Percentiles rank a stretch among this genome's conserved stretches.
These are phyloP conservation scores for Drosophila atroscutellata DNA, from an alignment of 2,888 invertebrate genomes.

Conservation along the genomic window DNA sequence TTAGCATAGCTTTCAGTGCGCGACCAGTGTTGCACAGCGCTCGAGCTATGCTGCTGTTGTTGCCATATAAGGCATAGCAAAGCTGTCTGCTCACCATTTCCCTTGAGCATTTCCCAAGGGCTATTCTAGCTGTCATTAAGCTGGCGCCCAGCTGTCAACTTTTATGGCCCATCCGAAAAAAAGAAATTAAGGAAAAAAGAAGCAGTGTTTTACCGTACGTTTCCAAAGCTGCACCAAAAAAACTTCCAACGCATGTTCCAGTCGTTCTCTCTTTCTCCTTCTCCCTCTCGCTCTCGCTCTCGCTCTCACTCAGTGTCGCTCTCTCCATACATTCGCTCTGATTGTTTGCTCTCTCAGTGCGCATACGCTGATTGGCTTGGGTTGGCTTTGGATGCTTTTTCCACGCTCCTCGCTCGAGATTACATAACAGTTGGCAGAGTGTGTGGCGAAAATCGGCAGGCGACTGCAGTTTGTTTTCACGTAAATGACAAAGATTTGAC, in stretches of 20 bases:
- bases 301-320: conserved; percentile 13
- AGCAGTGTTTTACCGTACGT: conserved; percentile 27
- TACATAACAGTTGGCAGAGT: conserved; percentile 83
- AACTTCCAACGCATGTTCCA: conserved; percentile 53
- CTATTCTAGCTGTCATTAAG: conserved; percentile 45
- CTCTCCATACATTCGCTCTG: conserved; percentile 18
- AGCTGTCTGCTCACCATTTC: conserved; percentile 4
- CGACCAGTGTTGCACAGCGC: background rate
- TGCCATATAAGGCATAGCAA: conserved; percentile 13
- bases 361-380: conserved; percentile 50
- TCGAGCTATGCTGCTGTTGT: background rate
- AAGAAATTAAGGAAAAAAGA: background rate
- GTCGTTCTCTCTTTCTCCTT: background rate
- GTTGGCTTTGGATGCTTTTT: conserved; percentile 62
- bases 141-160: conserved; percentile 75
- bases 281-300: background rate
- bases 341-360: conserved; percentile 38
- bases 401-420: conserved; percentile 67
- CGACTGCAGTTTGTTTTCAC: conserved; percentile 63
- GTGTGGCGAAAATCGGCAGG: conserved; percentile 67
- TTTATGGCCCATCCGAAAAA: conserved; percentile 39
- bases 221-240: conserved; percentile 52
- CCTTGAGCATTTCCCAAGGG: conserved; percentile 22
- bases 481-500: conserved; percentile 49
- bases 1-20: conserved; percentile 5